Conservation (phyloP, 2,113 vertebrate species). For the Heliornis fulica region DNA sequence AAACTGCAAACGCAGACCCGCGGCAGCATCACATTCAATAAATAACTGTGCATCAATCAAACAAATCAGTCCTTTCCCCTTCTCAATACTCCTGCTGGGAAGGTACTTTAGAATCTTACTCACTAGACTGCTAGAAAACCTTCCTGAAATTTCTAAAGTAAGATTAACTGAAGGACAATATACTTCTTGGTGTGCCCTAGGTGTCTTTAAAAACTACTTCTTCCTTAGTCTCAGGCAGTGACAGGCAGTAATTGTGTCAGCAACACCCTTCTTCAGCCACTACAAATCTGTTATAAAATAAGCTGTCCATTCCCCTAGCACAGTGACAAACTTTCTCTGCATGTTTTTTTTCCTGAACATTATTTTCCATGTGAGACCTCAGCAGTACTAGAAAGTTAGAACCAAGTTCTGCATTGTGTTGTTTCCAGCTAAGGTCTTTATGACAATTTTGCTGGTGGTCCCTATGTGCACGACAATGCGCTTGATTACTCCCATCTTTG, state of each 20-base stretch:
- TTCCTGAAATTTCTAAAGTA: background rate
- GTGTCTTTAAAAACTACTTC: background rate
- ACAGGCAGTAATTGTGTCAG: background rate
- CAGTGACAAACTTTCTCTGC: background rate
- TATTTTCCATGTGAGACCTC: background rate
- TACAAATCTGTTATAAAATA: background rate
- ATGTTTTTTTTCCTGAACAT: background rate
- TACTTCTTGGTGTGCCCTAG: background rate
- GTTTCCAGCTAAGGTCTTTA: background rate
- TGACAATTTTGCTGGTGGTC: background rate
- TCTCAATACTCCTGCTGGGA: background rate
- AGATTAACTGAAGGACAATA: background rate
- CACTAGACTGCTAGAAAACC: background rate
- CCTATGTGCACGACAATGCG: background rate
- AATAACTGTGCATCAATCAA: background rate
- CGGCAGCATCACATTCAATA: background rate
- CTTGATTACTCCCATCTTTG: background rate
- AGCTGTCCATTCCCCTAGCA: background rate
- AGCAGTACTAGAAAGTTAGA: background rate
- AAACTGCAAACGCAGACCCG: background rate
- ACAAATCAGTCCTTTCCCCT: background rate
- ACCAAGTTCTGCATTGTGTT: rapidly evolving
- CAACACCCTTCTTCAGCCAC: background rate
- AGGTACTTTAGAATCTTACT: background rate
- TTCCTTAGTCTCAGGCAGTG: background rate